These are phyloP conservation scores for Eueremaeus valkanovi DNA, from an alignment of 2,888 invertebrate genomes.

Conservation along the genomic window DNA sequence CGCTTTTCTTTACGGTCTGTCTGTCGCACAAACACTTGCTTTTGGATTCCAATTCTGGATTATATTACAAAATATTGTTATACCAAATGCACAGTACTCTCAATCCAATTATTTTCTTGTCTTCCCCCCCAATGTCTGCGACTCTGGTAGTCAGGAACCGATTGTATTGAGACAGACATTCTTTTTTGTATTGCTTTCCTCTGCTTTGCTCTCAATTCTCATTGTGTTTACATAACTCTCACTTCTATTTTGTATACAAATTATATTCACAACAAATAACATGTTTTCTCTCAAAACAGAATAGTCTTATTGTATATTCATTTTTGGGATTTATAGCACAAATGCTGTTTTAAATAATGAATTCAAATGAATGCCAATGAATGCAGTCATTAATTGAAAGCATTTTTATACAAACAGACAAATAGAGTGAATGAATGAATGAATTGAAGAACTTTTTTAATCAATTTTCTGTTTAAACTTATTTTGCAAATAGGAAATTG, in stretches of 20 bases:
- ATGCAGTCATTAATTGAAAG: not conserved
- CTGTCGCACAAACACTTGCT: not conserved
- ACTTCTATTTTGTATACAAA: not conserved
- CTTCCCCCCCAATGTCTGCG: not conserved
- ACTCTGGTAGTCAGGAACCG: not conserved
- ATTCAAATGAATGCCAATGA: constrained; percentile 5
- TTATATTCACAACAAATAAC: no score
- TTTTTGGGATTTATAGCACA: not conserved
- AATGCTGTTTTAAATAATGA: not conserved
- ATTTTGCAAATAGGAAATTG: not conserved
- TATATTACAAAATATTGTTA: not conserved
- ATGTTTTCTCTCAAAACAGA: not conserved
- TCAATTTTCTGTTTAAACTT: not conserved
- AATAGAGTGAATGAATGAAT: no score
- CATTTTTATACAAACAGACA: not conserved
- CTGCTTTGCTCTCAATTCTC: not conserved
- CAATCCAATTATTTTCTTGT: constrained; percentile 14
- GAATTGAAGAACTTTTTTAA: not conserved
- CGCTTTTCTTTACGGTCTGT: constrained; percentile 6
- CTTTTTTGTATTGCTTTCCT: not conserved
- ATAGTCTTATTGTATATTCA: not conserved
- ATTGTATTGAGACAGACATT: not conserved
- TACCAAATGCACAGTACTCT: not conserved
- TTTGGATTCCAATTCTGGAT: not conserved
- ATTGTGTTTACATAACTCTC: not conserved